A percentile compares a stretch with the other conserved stretches of the same genome.
Evolutionary conservation across 2,113 vertebrate genomes (phyloP).

Genomic region (Butorides virescens): DNA sequence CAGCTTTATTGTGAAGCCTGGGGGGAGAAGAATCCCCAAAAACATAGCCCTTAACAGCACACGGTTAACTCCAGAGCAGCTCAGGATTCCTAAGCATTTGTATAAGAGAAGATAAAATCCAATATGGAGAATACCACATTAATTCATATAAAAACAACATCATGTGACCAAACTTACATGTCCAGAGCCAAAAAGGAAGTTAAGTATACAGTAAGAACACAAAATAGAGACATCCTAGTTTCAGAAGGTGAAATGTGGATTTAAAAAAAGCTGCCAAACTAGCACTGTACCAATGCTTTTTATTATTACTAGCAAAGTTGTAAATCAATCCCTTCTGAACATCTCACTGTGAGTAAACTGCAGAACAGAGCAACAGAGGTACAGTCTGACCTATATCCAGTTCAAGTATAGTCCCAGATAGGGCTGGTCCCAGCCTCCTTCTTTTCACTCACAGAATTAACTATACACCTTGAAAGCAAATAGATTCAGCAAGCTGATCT

Average conservation of each 20-base stretch:
- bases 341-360: not conserved
- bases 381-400: not conserved
- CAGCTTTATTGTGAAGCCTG: not conserved
- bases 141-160: not conserved
- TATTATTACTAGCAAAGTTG: not conserved
- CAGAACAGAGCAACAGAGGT: not conserved
- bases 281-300: not conserved
- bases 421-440: not conserved
- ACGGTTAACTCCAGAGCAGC: not conserved
- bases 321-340: not conserved
- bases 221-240: not conserved
- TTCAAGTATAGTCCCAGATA: not conserved
- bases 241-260: not conserved
- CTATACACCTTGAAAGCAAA: not conserved
- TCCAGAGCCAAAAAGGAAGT: not conserved
- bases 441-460: not conserved
- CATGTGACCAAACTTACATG: fast-evolving
- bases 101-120: not conserved
- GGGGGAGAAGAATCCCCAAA: not conserved
- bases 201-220: not conserved
- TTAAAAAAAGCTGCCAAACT: not conserved
- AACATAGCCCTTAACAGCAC: not conserved
- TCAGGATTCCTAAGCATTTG: not conserved
- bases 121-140: not conserved
- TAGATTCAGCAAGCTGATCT: not conserved